Evolutionary conservation across 2,113 vertebrate genomes (phyloP).

Genomic region (Chauna torquata): DNA sequence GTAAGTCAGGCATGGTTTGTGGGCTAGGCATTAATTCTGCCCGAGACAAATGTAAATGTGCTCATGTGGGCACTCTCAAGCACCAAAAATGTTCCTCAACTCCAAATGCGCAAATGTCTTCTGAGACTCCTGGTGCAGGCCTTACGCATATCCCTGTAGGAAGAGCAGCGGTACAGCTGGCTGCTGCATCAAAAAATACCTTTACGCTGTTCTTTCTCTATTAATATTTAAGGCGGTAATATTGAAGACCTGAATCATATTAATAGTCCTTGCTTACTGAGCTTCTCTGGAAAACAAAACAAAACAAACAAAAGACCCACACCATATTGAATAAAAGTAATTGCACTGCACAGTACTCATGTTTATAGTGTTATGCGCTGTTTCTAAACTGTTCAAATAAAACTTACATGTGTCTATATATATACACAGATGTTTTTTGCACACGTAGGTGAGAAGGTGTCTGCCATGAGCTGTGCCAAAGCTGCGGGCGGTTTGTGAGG

Average conservation of each 20-base stretch:
- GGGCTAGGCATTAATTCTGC: too few relatives aligned
- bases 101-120: neutral
- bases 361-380: neutral
- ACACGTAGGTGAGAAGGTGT: neutral
- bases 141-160: neutral
- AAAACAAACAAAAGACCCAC: too few relatives aligned
- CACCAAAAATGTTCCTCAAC: neutral
- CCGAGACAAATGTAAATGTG: too few relatives aligned
- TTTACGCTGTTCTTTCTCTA: neutral
- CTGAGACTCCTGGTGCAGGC: too few relatives aligned
- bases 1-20: neutral
- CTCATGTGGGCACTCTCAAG: neutral
- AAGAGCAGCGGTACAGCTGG: neutral
- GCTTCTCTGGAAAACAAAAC: neutral
- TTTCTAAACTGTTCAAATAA: neutral
- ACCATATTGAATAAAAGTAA: neutral
- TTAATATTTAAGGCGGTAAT: neutral
- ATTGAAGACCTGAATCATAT: neutral
- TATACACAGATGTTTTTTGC: neutral
- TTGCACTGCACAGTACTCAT: neutral
- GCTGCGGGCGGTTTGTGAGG: too few relatives aligned
- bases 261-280: neutral
- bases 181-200: neutral
- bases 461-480: neutral
- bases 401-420: rapidly evolving